Conservation (phyloP, 2,113 vertebrate species). For the Pseudorectes ferrugineus region DNA sequence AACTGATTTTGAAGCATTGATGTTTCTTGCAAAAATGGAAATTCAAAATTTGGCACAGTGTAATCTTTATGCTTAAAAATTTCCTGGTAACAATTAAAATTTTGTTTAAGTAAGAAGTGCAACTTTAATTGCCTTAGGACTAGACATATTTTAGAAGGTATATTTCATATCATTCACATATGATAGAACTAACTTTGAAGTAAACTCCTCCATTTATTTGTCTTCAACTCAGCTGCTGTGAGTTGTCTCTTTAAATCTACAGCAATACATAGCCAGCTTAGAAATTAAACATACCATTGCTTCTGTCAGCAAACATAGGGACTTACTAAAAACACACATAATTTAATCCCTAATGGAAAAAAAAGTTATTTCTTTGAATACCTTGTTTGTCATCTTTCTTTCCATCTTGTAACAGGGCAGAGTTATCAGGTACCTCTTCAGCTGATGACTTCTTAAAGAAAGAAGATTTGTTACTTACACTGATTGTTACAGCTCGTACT, state of each 20-base stretch:
- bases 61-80: not conserved
- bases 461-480: not conserved
- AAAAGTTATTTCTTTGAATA: conserved; percentile 36
- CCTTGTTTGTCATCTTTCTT: conserved; percentile 74
- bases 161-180: not conserved
- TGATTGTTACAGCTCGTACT: not conserved
- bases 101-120: not conserved
- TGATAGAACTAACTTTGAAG: not conserved
- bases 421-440: conserved; percentile 69
- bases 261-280: not conserved
- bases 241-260: not conserved
- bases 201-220: not conserved
- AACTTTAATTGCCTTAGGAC: not conserved
- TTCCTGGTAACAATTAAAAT: not conserved
- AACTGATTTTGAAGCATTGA: not conserved
- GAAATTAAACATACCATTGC: not conserved
- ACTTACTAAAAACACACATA: not conserved
- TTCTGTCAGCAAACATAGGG: not conserved
- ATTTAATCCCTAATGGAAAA: not conserved
- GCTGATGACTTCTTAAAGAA: conserved; percentile 64
- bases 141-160: not conserved
- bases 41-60: not conserved
- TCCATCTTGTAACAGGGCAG: conserved; percentile 57
- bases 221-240: not conserved
- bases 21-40: not conserved